Evolutionary conservation across 2,888 invertebrate genomes (phyloP), one percentile per base, ranked within the genome.

Genomic region (Saturnia pavonia): DNA sequence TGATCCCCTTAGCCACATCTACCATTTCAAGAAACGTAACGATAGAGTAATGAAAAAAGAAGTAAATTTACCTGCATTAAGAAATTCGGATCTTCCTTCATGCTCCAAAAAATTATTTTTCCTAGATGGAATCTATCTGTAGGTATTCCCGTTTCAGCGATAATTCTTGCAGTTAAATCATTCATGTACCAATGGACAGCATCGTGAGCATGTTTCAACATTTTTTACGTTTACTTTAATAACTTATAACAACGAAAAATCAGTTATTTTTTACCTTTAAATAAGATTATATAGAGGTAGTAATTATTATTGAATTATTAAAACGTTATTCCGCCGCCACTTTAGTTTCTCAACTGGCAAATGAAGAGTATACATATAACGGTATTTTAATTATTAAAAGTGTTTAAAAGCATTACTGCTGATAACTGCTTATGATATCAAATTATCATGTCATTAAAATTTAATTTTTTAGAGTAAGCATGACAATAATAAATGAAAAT

Each of bases 71-170:
- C 78, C 75, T 78, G 78, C 65, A 73, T 48, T 0, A 78, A 54
- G 48, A 77, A 75, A 0, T 75, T 72, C 0, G 72, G 72, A 70
- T 76, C 74, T 65, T 76, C 73, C 71, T 76, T 77, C 48, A 75
- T 74, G 72, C 72, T 72, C 67, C 70, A 77, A 67, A 73, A 74
- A 16, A 72, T 70, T 1, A 75, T 69, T 72, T 73, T 78, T 0
- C 78, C 81, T 0, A 86, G 70, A 72, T 88, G 88, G 63, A 78
- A 76, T 60, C 78, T 78, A 63, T 88, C 88, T 12, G 74, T 75
- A 0, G 83, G 76, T 63, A 79, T 81, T 0, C 85, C 82, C 12
- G 81, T 77, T 19, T 82, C 71, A 0, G 83, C 81, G 1, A 86
- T 81, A 11, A 86, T 74, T 4, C 78, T 74, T 0, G 81, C 77